Evolutionary conservation across 2,888 invertebrate species (phyloP).

Genomic region (Aromia moschata): DNA sequence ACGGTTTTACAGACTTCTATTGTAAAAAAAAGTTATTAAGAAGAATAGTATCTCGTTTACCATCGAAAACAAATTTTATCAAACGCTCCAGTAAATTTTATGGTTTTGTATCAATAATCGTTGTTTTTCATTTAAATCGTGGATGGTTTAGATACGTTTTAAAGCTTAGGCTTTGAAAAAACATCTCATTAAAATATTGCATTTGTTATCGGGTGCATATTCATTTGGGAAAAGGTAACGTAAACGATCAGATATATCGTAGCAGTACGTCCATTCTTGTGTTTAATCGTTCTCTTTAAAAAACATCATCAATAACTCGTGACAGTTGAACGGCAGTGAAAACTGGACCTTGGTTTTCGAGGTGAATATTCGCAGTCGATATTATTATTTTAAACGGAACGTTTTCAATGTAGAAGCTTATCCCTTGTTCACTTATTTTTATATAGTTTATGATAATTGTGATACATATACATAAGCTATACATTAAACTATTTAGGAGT

Average conservation of each 20-base stretch:
- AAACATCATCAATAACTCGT: conserved; percentile 45
- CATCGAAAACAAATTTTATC: not conserved
- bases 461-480: too few species aligned
- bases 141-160: too few species aligned
- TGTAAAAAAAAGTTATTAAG: too few species aligned
- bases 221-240: not conserved
- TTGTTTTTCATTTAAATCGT: not conserved
- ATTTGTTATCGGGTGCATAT: not conserved
- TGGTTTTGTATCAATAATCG: conserved; percentile 2
- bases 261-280: conserved; percentile 14
- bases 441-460: too few species aligned
- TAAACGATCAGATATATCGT: not conserved
- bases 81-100: conserved; percentile 15
- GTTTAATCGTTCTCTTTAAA: conserved; percentile 42
- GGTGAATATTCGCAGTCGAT: not conserved
- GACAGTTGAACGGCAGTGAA: conserved; percentile 42
- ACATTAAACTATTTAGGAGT: too few species aligned
- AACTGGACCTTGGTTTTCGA: conserved; percentile 30
- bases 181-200: not conserved
- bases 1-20: too few species aligned
- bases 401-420: too few species aligned
- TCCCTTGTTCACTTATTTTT: too few species aligned
- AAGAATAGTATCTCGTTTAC: conserved; percentile 1
- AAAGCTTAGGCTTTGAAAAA: not conserved
- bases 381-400: not conserved